phyloP scores from a whole-genome alignment of 2,113 vertebrate genomes.

The Cyphomyrus plagiostoma region DNA sequence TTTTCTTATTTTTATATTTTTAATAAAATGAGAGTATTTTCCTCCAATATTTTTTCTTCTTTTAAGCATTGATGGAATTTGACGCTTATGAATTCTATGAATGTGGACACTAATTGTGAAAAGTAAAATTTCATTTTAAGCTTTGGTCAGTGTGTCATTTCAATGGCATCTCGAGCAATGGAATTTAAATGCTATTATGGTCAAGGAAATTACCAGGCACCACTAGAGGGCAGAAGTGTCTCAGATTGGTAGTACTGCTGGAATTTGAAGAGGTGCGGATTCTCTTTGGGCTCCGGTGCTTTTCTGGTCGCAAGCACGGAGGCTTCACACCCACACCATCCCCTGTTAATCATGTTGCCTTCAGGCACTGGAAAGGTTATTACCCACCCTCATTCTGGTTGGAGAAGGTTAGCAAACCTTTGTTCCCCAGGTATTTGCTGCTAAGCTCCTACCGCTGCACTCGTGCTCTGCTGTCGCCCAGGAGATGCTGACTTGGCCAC shows the following conservation, averaged over 20 bases:
- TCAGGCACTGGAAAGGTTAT: neutral
- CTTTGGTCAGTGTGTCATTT: neutral
- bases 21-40: conserved; percentile 6
- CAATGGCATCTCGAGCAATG: neutral
- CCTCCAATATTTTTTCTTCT: neutral
- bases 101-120: neutral
- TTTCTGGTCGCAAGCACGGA: neutral
- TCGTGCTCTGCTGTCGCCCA: too few species aligned
- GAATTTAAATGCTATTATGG: neutral
- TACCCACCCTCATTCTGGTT: neutral
- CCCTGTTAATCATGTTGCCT: too few species aligned
- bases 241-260: neutral
- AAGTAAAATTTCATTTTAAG: neutral
- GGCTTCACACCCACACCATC: too few species aligned
- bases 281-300: neutral
- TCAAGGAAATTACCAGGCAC: neutral
- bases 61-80: neutral
- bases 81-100: neutral
- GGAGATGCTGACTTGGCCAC: neutral
- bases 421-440: neutral
- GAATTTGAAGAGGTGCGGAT: neutral
- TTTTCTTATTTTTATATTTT: neutral
- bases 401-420: neutral
- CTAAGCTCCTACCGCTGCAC: neutral
- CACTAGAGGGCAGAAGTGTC: neutral